Evolutionary conservation across 2,888 invertebrate species (phyloP).

Genomic region (Molorchus minor): DNA sequence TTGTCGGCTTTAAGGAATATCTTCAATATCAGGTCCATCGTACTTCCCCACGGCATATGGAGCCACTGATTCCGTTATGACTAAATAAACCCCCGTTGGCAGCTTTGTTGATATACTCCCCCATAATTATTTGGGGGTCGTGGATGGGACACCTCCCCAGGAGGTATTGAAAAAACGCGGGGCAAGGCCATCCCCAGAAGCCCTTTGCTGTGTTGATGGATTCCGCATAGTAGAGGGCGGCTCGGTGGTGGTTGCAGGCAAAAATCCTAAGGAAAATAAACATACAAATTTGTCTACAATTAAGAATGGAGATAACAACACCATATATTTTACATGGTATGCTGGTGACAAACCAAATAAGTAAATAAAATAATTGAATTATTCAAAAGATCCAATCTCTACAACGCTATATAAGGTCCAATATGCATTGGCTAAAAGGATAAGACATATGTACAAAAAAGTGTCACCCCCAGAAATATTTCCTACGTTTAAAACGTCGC

Average conservation of each 20-base stretch:
- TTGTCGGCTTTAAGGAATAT: constrained; percentile 32
- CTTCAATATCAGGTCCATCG: constrained; percentile 59
- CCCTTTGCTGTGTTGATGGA: constrained; percentile 70
- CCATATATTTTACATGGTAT: too few species aligned
- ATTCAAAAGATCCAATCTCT: too few species aligned
- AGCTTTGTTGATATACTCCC: constrained; percentile 62
- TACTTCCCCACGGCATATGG: constrained; percentile 71
- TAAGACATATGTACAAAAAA: too few species aligned
- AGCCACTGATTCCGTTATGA: constrained; percentile 64
- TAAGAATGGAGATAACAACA: too few species aligned
- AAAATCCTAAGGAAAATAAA: constrained; percentile 61
- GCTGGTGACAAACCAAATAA: too few species aligned
- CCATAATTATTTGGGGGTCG: constrained; percentile 64
- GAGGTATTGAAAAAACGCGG: constrained; percentile 67
- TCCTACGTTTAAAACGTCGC: too few species aligned
- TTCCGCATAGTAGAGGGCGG: constrained; percentile 72
- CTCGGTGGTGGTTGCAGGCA: constrained; percentile 72
- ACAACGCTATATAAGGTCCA: too few species aligned
- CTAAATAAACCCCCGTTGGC: constrained; percentile 64
- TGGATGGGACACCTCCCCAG: constrained; percentile 68
- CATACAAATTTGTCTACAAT: neutral
- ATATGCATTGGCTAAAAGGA: too few species aligned
- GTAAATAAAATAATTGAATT: too few species aligned
- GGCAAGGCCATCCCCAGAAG: constrained; percentile 75
- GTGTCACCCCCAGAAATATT: too few species aligned